These are phyloP conservation scores for Lasioglossum calceatum DNA, from an alignment of 2,888 invertebrate genomes.

Conservation along the genomic window DNA sequence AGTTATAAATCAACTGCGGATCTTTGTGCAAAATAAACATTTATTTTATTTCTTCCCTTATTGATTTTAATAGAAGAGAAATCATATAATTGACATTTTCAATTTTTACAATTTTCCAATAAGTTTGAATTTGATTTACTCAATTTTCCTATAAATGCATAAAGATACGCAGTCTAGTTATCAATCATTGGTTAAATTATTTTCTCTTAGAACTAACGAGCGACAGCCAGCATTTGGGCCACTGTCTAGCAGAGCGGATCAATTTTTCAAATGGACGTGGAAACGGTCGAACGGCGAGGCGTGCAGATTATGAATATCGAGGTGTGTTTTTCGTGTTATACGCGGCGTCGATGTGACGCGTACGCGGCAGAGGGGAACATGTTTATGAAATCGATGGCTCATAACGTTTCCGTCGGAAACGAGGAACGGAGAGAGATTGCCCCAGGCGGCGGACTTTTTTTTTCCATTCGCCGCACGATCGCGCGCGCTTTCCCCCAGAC, in stretches of 20 bases:
- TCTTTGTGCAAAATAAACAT: no score
- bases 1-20: no score
- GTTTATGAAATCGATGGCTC: constrained; percentile 36
- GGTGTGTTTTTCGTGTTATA: not conserved
- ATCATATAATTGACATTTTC: no score
- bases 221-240: not conserved
- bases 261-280: not conserved
- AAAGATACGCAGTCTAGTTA: no score
- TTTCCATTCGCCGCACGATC: not conserved
- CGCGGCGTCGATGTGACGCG: not conserved
- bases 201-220: not conserved
- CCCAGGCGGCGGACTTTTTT: constrained; percentile 11
- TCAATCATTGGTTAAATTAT: not conserved
- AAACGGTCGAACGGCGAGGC: not conserved
- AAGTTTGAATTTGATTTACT: no score
- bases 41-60: no score
- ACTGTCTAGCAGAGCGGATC: not conserved
- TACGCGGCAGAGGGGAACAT: constrained; percentile 8
- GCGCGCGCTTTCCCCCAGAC: constrained; percentile 1
- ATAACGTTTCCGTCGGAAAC: constrained; percentile 33
- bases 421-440: not conserved
- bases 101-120: no score
- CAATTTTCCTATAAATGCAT: no score
- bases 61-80: no score
- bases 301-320: constrained; percentile 1